Conservation (phyloP, 2,888 invertebrate genomes). For the Smittia aterrima region DNA sequence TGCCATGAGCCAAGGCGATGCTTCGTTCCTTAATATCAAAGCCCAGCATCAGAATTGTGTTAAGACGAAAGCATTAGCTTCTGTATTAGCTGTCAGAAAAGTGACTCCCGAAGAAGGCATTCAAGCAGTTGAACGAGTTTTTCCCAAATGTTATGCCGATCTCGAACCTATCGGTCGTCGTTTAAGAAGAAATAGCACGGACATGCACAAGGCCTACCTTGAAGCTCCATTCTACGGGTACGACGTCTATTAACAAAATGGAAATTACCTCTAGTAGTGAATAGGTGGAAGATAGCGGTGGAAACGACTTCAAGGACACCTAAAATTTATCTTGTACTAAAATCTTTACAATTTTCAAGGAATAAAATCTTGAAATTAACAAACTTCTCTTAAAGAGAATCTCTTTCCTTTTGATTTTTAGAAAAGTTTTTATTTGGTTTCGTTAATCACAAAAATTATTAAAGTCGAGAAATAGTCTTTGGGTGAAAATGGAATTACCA, state of each 20-base stretch:
- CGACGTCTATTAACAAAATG: constrained; percentile 4
- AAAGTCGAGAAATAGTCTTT: too few species aligned
- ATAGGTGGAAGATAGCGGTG: background rate
- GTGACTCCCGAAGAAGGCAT: constrained; percentile 69
- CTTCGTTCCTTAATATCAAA: constrained; percentile 68
- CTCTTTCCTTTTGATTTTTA: too few species aligned
- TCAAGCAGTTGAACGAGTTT: constrained; percentile 80
- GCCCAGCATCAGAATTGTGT: constrained; percentile 86
- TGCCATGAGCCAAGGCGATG: constrained; percentile 71
- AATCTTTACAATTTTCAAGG: too few species aligned
- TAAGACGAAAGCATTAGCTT: constrained; percentile 79
- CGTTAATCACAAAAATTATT: too few species aligned
- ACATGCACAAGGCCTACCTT: constrained; percentile 71
- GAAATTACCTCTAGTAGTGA: background rate
- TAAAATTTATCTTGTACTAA: too few species aligned
- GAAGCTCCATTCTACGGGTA: constrained; percentile 56
- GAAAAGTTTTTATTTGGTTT: too few species aligned
- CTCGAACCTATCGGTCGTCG: constrained; percentile 87
- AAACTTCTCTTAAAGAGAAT: too few species aligned
- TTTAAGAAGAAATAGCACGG: constrained; percentile 70
- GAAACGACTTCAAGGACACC: background rate
- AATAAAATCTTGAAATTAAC: too few species aligned
- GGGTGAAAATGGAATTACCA: too few species aligned
- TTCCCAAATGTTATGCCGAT: constrained; percentile 86
- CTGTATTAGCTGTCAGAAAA: constrained; percentile 77